Base-by-base conservation (phyloP, 2,797 vertebrate genomes). In the Pangasius djambal region DNA sequence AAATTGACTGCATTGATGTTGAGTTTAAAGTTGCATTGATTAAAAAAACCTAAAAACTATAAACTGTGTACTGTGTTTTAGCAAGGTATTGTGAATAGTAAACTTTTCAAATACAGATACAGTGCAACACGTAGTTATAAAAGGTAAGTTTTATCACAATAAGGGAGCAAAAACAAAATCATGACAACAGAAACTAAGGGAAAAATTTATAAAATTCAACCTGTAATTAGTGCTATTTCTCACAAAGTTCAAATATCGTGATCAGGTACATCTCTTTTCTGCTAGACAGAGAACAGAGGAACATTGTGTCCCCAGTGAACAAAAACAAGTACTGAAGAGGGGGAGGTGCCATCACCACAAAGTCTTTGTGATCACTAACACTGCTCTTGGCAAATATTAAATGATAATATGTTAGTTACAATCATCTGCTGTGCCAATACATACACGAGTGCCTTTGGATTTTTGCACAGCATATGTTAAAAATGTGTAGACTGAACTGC, bases 401-500 rank as follows among this genome's bases (percentile, higher is more conserved):
- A 31, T 6, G 48, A 55, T 20, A 25, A 69, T 22, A 13, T 69
- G 22, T 50, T 44, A 52, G 48, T 70, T 70, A 22, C 5, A 48
- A 16, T 31, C 3, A n/a, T 37, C 18, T 65, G n/a, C 20, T 31
- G 37, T 83, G 5, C 25, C 52, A 22, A 4, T 34, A 48, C 15
- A 83, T n/a, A 8, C 22, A 44, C 79, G 44, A 34, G 48, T 18
- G 3, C 67, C 0, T 50, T 13, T 52, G 7, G 28, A 67, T 44
- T 34, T 70, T 4, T 74, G 52, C 40, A 10, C 4, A 40, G 18
- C n/a, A n/a, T 50, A 52, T 59, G 8, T 37, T 86, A 13, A 16
- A 63, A 52, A 82, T 59, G 20, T 72, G 25, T 70, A 55, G 48
- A 40, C 6, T 31, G 48, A 90, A 88, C 61, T 89, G 94, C 94